These are phyloP conservation scores for Melanotaenia duboulayi DNA, from an alignment of 2,113 vertebrate genomes.

Conservation along the genomic window DNA sequence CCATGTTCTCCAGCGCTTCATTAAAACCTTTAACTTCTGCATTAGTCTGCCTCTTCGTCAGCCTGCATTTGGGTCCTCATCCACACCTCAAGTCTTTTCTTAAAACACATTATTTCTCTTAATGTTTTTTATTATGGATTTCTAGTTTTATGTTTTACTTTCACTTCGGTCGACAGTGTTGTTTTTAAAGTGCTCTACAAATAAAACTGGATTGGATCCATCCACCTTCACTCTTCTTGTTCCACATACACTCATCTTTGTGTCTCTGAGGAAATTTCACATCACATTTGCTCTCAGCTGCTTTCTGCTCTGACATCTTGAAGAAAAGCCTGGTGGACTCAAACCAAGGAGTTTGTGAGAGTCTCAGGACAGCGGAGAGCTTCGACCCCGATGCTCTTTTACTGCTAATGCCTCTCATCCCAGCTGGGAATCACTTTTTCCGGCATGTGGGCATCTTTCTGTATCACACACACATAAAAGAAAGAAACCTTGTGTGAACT, in stretches of 20 bases:
- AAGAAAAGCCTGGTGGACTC: conserved; percentile 1
- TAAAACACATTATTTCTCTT: no score
- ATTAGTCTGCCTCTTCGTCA: no score
- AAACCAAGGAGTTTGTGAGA: conserved; percentile 16
- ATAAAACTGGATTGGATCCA: no score
- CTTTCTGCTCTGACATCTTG: not conserved
- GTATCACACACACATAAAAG: not conserved
- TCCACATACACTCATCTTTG: not conserved
- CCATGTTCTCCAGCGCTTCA: no score
- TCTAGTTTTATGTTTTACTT: no score
- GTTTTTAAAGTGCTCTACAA: no score
- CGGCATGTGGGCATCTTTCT: conserved; percentile 6
- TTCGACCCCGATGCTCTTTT: conserved; percentile 50
- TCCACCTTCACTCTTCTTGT: not conserved
- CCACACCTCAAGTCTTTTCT: no score
- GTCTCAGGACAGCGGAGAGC: not conserved
- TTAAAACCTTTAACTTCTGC: no score
- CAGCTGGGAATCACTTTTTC: conserved; percentile 26
- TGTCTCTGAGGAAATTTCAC: not conserved
- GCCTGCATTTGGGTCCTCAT: no score
- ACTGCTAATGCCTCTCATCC: conserved; percentile 31
- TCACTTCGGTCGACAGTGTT: no score
- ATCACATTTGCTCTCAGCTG: not conserved
- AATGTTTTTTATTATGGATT: no score
- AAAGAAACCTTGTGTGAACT: not conserved